A percentile compares a stretch with the other conserved stretches of the same genome.
Evolutionary conservation across 2,797 vertebrate species (phyloP).

Genomic region (Otolemur crassicaudatus): DNA sequence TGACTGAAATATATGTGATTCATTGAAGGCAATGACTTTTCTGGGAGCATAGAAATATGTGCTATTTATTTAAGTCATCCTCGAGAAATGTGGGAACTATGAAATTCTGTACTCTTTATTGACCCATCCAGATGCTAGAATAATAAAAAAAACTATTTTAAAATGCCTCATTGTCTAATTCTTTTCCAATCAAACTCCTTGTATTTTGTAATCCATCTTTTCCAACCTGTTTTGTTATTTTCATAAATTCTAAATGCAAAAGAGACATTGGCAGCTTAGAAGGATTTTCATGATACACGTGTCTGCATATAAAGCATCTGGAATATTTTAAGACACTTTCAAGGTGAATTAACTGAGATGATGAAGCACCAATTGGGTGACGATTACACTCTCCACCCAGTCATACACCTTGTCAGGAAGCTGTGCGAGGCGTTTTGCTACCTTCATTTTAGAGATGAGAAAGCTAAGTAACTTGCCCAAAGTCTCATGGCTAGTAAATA

Average conservation of each 20-base stretch:
- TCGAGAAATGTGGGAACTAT: neutral
- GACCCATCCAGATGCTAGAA: neutral
- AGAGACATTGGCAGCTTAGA: neutral
- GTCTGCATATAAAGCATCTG: neutral
- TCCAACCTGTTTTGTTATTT: neutral
- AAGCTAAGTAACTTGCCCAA: neutral
- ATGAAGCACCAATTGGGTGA: neutral
- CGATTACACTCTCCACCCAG: neutral
- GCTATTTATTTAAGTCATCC: neutral
- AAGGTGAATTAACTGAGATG: neutral
- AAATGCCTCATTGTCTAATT: neutral
- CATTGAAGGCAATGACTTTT: neutral
- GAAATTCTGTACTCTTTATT: neutral
- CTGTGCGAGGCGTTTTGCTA: neutral
- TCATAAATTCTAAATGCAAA: neutral
- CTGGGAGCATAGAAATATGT: neutral
- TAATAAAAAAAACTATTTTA: neutral
- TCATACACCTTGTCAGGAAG: neutral
- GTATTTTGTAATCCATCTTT: neutral
- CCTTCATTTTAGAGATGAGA: neutral
- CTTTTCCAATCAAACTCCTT: neutral
- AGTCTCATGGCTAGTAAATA: neutral
- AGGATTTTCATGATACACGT: neutral
- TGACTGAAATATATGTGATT: neutral
- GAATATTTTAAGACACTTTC: conserved; percentile 2